phyloP scores from a whole-genome alignment of 2,888 invertebrate genomes.

The Orthosia incerta region DNA sequence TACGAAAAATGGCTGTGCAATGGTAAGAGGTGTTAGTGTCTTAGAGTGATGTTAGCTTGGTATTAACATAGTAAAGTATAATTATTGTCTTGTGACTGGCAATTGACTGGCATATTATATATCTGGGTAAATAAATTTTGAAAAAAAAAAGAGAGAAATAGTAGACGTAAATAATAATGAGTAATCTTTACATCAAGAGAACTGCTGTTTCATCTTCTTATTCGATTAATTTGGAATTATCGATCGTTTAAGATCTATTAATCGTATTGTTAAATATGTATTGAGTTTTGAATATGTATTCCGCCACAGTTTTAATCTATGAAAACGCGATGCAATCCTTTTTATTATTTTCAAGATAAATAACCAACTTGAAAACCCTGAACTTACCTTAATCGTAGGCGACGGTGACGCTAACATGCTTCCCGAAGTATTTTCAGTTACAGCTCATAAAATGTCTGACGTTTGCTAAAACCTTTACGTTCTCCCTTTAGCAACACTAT shows the following conservation, averaged over 20 bases:
- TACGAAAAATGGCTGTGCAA: constrained; percentile 8
- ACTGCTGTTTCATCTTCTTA: too few species aligned
- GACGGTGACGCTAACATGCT: background rate
- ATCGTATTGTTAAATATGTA: too few species aligned
- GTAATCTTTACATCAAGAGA: too few species aligned
- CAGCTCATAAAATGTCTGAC: constrained; percentile 46
- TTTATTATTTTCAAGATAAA: background rate
- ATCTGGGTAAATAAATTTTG: background rate
- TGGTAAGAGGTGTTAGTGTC: background rate
- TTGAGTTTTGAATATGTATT: background rate
- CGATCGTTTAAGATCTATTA: too few species aligned
- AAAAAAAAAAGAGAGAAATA: too few species aligned
- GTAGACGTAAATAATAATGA: too few species aligned
- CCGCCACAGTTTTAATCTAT: background rate
- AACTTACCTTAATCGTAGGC: background rate
- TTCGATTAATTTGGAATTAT: too few species aligned
- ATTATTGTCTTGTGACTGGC: background rate
- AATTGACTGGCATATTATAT: background rate
- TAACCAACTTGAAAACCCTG: background rate
- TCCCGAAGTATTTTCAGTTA: constrained; percentile 23
- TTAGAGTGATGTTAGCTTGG: background rate
- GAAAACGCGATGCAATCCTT: background rate
- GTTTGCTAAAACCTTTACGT: constrained; percentile 48
- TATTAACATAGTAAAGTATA: background rate
- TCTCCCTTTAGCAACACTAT: constrained; percentile 57